A percentile compares a stretch with the other conserved stretches of the same genome.
These are phyloP conservation scores for Pyralis farinalis DNA, from an alignment of 2,888 invertebrate species.

Conservation along the genomic window DNA sequence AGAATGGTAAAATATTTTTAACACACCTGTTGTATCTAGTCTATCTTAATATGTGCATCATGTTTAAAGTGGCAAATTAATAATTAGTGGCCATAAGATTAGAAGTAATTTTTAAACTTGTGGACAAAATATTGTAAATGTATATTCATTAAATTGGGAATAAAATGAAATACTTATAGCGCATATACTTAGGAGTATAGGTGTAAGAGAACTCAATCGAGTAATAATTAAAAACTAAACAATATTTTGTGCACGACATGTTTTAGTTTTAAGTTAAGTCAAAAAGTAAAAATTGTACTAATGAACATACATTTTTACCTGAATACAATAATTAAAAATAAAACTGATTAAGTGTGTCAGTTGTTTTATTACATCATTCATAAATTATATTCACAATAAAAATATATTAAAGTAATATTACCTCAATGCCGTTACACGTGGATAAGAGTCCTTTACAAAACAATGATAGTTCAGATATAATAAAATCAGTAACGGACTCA, in stretches of 20 bases:
- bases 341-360: too few relatives aligned
- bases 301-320: background rate
- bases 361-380: too few relatives aligned
- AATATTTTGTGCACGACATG: slow-evolving; percentile 72
- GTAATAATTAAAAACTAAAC: slow-evolving; percentile 19
- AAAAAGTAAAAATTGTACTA: slow-evolving; percentile 8
- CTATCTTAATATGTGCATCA: slow-evolving; percentile 9
- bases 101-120: slow-evolving; percentile 46
- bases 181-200: too few relatives aligned
- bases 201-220: background rate
- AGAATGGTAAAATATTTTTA: background rate
- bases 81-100: slow-evolving; percentile 54
- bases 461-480: slow-evolving; percentile 54
- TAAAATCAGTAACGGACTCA: slow-evolving; percentile 56
- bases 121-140: slow-evolving; percentile 61
- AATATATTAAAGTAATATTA: slow-evolving; percentile 54
- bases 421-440: slow-evolving; percentile 62
- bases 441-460: slow-evolving; percentile 70
- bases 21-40: slow-evolving; percentile 11
- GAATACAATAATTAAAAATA: too few relatives aligned
- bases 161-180: too few relatives aligned
- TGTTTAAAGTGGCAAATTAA: slow-evolving; percentile 16
- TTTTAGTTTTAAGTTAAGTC: slow-evolving; percentile 11
- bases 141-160: background rate
- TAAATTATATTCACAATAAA: slow-evolving; percentile 10